Evolutionary conservation across 2,888 invertebrate species (phyloP), one percentile per base, ranked within the genome.

Genomic region (Scaptomyza tumidula): DNA sequence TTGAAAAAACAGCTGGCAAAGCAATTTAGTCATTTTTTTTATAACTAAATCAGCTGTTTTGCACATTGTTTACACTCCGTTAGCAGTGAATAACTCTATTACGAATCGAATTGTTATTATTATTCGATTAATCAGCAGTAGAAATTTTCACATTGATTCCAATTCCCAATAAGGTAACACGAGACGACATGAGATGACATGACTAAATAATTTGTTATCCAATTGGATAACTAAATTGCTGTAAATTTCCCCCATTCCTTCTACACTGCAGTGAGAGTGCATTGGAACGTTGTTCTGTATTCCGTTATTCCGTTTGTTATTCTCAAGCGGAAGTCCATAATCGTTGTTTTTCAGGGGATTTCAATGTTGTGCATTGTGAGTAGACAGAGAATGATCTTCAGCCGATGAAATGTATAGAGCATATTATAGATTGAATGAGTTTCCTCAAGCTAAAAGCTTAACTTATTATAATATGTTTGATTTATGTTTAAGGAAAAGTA

Each of bases 21-120:
- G 64, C 75, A 70, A 61, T 71, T 61, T 63, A 64, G 57, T 62
- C 52, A 62, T 80, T 66, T 77, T 86, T 69, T 78, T 84, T 86
- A 81, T 84, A 73, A 75, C 68, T 59, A 72, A 78, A 75, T 84
- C 81, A 84, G 81, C 87, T 82, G 81, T 78, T 78, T 63, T 60
- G 48, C 59, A 39, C 56, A 46, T 63, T 73, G 78, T 69, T 73
- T 77, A 73, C 74, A 69, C 60, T 64, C 55, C 35, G 16, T 16
- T 16, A 14, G 14, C 39, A 39, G 14, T 41, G 41, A 41, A 10
- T 41, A 41, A 39, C 31, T 29, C 29, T 6, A 14, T 37, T 43
- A 24, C 62, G 56, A 13, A 27, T 27, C 53, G n/a, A n/a, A n/a
- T n/a, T 33, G 48, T 44, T 48, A 3, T 29, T 29, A 16, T 48